A percentile compares a stretch with the other conserved stretches of the same genome.
Conservation (phyloP, 2,888 invertebrate genomes). For the Drosophila kuntzei region DNA sequence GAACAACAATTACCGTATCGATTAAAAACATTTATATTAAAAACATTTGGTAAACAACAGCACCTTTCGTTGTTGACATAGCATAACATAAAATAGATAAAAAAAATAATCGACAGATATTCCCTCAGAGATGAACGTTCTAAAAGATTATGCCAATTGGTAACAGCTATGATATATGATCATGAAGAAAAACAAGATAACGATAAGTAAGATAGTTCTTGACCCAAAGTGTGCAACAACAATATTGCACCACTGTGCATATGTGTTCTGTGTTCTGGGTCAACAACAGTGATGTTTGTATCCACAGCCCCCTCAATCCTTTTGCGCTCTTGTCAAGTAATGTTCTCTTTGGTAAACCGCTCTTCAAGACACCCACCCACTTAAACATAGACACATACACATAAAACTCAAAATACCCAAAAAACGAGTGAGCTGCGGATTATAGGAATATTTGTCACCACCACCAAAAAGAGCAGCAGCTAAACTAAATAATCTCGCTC, state of each 20-base stretch:
- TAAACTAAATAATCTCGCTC: constrained; percentile 27
- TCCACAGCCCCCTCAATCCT: constrained; percentile 20
- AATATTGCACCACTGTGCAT: constrained; percentile 49
- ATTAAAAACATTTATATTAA: no score
- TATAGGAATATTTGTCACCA: constrained; percentile 43
- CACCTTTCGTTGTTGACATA: no score
- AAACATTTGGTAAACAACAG: no score
- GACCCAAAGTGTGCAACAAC: no score
- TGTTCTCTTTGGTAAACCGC: constrained; percentile 45
- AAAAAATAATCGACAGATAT: no score
- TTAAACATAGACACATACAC: not conserved
- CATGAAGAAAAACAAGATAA: no score
- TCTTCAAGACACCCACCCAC: constrained; percentile 1
- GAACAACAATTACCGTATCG: no score
- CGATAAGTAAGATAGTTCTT: not conserved
- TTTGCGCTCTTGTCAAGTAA: constrained; percentile 45
- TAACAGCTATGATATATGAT: not conserved
- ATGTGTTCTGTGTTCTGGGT: not conserved
- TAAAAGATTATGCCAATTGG: not conserved
- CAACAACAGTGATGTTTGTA: constrained; percentile 28
- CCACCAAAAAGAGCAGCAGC: constrained; percentile 25
- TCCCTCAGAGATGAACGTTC: no score
- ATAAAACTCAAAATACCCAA: constrained; percentile 11
- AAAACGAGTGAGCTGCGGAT: constrained; percentile 22
- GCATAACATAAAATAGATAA: no score